phyloP scores from a whole-genome alignment of 2,888 invertebrate genomes.

The Catocala fraxini region DNA sequence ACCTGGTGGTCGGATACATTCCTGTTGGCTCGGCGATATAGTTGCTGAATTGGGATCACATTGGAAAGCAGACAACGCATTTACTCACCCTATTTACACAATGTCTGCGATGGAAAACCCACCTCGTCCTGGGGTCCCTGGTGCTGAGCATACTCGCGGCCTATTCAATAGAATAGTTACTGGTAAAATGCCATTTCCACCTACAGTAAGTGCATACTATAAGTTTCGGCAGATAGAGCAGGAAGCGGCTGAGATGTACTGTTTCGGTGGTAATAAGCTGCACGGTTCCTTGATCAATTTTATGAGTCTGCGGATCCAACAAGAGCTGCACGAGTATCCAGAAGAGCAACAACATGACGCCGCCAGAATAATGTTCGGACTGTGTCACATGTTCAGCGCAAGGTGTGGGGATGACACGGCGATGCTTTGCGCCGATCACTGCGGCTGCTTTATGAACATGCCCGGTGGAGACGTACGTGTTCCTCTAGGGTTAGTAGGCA shows the following conservation, averaged over 20 bases:
- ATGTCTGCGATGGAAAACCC: conserved; percentile 89
- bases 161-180: conserved; percentile 89
- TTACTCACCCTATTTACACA: conserved; percentile 87
- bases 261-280: conserved; percentile 87
- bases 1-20: conserved; percentile 92
- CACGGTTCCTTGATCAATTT: conserved; percentile 90
- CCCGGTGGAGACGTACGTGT: conserved; percentile 88
- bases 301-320: conserved; percentile 89
- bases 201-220: conserved; percentile 89
- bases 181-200: conserved; percentile 88
- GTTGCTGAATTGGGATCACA: conserved; percentile 92
- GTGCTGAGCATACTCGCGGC: conserved; percentile 84
- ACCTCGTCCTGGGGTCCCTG: conserved; percentile 85
- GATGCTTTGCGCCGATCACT: conserved; percentile 74
- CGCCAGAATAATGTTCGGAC: conserved; percentile 89
- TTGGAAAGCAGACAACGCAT: conserved; percentile 87
- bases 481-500: conserved; percentile 89
- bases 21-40: conserved; percentile 92
- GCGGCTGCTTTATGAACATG: conserved; percentile 84
- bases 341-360: conserved; percentile 90
- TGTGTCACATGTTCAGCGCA: conserved; percentile 88
- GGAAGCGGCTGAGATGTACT: conserved; percentile 89
- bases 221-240: conserved; percentile 90
- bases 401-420: conserved; percentile 89
- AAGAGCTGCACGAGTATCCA: conserved; percentile 90